A percentile compares a stretch with the other conserved stretches of the same genome.
These are phyloP conservation scores for Lytechinus variegatus DNA, from an alignment of 35 echinoderm and acorn worm genomes.

Conservation along the genomic window DNA sequence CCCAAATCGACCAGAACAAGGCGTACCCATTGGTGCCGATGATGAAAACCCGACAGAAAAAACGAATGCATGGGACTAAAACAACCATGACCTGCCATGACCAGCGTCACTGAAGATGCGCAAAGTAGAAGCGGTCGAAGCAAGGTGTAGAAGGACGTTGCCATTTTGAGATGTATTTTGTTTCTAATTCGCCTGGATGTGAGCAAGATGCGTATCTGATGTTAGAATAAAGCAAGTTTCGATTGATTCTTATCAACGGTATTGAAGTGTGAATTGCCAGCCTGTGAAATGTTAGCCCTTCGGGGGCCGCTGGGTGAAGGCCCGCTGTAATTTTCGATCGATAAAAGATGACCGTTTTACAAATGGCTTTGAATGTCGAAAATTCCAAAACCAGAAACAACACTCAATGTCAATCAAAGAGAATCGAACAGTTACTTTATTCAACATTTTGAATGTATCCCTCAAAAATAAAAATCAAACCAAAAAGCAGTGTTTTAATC, in stretches of 20 bases:
- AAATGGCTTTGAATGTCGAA: neutral
- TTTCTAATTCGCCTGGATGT: constrained; percentile 47
- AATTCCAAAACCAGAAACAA: neutral
- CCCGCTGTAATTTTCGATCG: constrained; percentile 27
- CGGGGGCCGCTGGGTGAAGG: constrained; percentile 1
- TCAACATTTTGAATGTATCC: neutral
- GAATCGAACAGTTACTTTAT: neutral
- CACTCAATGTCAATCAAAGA: neutral
- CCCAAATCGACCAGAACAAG: constrained; percentile 44
- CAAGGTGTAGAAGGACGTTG: constrained; percentile 43
- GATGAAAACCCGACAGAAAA: neutral
- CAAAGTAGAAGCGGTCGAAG: constrained; percentile 37
- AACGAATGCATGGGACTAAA: constrained; percentile 23
- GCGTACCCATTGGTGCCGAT: neutral
- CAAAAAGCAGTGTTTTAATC: neutral
- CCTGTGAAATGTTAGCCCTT: constrained; percentile 42
- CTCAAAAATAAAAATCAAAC: neutral
- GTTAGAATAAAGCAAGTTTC: constrained; percentile 38
- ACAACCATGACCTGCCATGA: constrained; percentile 36
- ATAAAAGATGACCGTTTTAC: constrained; percentile 43
- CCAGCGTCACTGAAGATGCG: neutral
- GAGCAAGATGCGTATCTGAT: constrained; percentile 41
- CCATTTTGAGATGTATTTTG: constrained; percentile 50
- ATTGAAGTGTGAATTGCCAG: constrained; percentile 44
- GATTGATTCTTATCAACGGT: constrained; percentile 46